Base-by-base conservation (phyloP, 2,888 invertebrate genomes). In the Epistrophella euchroma region DNA sequence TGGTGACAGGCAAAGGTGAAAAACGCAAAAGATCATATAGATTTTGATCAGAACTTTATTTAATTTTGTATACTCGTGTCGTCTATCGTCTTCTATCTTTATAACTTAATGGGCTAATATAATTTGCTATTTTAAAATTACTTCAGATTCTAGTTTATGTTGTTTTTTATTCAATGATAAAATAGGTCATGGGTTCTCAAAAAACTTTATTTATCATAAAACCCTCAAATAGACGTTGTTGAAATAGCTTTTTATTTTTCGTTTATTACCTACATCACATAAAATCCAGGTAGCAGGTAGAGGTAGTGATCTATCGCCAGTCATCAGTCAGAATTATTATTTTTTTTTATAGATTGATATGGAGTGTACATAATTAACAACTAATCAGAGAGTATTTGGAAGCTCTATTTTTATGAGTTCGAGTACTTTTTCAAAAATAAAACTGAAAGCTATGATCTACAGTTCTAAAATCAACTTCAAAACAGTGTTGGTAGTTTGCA, bases 61-160 rank as follows among this genome's bases (percentile, higher is more conserved):
- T n/a, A n/a, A n/a, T n/a, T n/a, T n/a, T n/a, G n/a, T n/a, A n/a
- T n/a, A n/a, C n/a, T n/a, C n/a, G n/a, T 28, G 28, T 28, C 28
- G 28, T 28, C 35, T 17, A 56, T n/a, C n/a, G n/a, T n/a, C n/a
- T n/a, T n/a, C n/a, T 58, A 56, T 56, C 19, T 58, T 58, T 58
- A 58, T 58, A 17, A 13, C 56, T 55, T 55, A n/a, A 55, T 55
- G 15, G 2, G 17, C 9, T 45, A 17, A 45, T 17, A 17, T 17
- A 17, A 17, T 9, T 43, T n/a, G 52, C 15, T 28, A 28, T 52
- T 28, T n/a, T 55, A 10, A 28, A 28, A 25, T 28, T 1, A 19
- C 10, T 28, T 3, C 15, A n/a, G 55, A 55, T 55, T n/a, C 5
- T 50, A 6, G n/a, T 55, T 28, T 55, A 1, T 55, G 25, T n/a